These are phyloP conservation scores for Marasmarcha lunaedactyla DNA, from an alignment of 2,888 invertebrate species.

Conservation along the genomic window DNA sequence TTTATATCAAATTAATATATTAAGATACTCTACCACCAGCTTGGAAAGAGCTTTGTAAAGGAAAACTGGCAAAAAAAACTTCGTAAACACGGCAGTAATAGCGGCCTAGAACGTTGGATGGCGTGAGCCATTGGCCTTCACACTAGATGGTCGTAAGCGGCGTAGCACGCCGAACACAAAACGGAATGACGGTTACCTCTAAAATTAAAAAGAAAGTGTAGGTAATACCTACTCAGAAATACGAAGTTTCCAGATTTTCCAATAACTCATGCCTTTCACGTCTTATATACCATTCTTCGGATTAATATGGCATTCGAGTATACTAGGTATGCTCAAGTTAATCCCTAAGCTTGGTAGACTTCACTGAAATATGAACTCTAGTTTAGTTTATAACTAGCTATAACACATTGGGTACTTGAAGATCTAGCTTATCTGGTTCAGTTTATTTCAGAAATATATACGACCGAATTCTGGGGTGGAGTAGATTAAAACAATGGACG, in stretches of 20 bases:
- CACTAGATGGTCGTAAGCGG: too few relatives aligned
- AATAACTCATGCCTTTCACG: not conserved
- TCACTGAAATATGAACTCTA: constrained; percentile 27
- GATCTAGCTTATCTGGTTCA: not conserved
- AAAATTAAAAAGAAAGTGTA: too few relatives aligned
- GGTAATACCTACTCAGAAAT: too few relatives aligned
- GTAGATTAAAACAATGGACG: constrained; percentile 66
- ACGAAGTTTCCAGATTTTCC: not conserved
- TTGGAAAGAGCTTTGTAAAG: too few relatives aligned
- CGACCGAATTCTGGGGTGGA: constrained; percentile 38
- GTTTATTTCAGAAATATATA: constrained; percentile 33
- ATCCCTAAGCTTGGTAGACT: constrained; percentile 25
- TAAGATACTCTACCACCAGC: too few relatives aligned
- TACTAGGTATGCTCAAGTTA: constrained; percentile 22
- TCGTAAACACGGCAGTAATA: too few relatives aligned
- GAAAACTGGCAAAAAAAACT: too few relatives aligned
- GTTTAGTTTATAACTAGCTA: constrained; percentile 28
- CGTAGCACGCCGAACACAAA: too few relatives aligned
- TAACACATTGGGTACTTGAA: constrained; percentile 20
- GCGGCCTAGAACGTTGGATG: too few relatives aligned
- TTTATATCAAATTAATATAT: too few relatives aligned
- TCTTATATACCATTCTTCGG: constrained; percentile 22
- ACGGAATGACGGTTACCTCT: too few relatives aligned
- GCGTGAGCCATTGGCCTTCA: too few relatives aligned
- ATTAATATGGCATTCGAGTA: constrained; percentile 59